Evolutionary conservation across 2,113 vertebrate genomes (phyloP).

Genomic region (Crotophaga sulcirostris): DNA sequence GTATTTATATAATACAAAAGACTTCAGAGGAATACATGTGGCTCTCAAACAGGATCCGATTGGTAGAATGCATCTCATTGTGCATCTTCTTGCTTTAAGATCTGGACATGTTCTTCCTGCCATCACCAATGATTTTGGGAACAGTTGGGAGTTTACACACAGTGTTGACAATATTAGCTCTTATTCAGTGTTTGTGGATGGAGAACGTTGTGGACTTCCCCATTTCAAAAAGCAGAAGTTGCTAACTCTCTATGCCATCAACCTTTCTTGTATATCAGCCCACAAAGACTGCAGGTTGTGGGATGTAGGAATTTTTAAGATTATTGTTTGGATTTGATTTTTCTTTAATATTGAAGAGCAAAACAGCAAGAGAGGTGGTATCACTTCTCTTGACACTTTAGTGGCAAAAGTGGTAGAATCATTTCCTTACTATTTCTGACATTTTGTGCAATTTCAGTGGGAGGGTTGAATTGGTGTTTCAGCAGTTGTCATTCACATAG

Average conservation of each 20-base stretch:
- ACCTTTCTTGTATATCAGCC: too few relatives aligned
- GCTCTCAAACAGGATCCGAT: not conserved
- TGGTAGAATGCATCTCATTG: not conserved
- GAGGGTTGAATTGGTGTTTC: not conserved
- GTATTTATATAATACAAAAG: not conserved
- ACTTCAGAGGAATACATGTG: not conserved
- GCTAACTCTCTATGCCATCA: too few relatives aligned
- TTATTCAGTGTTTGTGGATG: too few relatives aligned
- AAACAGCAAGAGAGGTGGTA: not conserved
- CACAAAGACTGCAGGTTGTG: not conserved
- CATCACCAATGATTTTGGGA: fast-evolving
- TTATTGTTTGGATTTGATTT: not conserved
- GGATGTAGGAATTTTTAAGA: not conserved
- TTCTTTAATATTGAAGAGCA: not conserved
- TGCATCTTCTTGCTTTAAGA: not conserved
- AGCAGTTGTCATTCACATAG: not conserved
- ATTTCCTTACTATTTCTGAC: not conserved
- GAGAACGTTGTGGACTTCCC: too few relatives aligned
- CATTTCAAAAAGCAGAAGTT: too few relatives aligned
- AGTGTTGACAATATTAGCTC: too few relatives aligned
- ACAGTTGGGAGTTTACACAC: not conserved
- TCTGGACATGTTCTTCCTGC: fast-evolving
- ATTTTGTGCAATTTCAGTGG: not conserved
- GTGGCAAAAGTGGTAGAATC: not conserved
- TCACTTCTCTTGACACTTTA: not conserved